phyloP scores from a whole-genome alignment of 2,113 vertebrate species.

The Malurus melanocephalus region DNA sequence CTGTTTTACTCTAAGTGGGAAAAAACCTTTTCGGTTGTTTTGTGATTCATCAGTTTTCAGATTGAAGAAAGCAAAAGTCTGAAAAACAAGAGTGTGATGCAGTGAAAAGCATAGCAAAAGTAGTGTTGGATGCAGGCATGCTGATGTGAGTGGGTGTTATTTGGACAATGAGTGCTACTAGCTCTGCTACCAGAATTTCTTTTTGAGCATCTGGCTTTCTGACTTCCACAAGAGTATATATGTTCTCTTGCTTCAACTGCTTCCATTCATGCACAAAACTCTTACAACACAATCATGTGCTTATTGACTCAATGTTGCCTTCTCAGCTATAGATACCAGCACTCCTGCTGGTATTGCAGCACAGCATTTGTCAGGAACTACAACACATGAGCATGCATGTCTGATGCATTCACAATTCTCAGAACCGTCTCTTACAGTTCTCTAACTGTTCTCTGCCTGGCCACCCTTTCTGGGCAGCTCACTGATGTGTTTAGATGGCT shows the following conservation, averaged over 20 bases:
- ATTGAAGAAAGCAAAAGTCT: neutral
- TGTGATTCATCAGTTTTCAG: neutral
- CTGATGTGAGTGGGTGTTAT: neutral
- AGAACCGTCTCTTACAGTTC: neutral
- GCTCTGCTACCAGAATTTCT: neutral
- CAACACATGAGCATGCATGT: fast-evolving
- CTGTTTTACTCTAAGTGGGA: neutral
- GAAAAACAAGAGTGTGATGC: neutral
- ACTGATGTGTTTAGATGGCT: neutral
- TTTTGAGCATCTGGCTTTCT: neutral
- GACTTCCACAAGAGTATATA: neutral
- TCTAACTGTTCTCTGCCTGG: neutral
- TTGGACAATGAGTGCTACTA: neutral
- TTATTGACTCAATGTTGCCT: neutral
- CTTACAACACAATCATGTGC: neutral
- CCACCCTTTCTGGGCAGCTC: neutral
- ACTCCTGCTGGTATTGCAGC: neutral
- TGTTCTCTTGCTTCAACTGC: neutral
- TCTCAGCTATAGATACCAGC: neutral
- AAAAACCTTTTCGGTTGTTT: neutral
- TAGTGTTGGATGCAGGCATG: neutral
- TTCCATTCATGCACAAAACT: neutral
- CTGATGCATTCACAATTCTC: neutral
- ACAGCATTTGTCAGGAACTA: neutral
- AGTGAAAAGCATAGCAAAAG: neutral